phyloP scores from a whole-genome alignment of 2,797 vertebrate species.

The Tachyglossus aculeatus region DNA sequence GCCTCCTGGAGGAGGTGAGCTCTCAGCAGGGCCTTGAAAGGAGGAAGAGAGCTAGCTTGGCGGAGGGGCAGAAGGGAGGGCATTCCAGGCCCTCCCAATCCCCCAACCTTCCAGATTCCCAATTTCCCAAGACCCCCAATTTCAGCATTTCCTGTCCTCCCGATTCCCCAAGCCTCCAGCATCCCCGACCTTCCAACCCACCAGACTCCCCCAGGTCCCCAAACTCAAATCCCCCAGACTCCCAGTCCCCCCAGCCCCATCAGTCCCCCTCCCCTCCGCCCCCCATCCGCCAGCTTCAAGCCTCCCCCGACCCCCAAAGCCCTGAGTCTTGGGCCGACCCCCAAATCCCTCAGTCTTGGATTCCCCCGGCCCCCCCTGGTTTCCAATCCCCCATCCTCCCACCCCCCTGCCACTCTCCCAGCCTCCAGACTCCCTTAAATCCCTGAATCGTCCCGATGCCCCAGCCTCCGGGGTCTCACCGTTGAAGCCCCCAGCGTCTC shows the following conservation, averaged over 20 bases:
- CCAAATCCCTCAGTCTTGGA: neutral
- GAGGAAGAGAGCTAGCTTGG: too few species aligned
- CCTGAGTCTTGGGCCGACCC: neutral
- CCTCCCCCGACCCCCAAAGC: too few species aligned
- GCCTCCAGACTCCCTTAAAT: neutral
- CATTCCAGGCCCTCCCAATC: too few species aligned
- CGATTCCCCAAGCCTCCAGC: too few species aligned
- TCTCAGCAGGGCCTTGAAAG: too few species aligned
- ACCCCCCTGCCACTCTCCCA: neutral
- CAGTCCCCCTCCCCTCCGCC: neutral
- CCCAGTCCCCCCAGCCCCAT: neutral
- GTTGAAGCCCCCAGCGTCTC: slow-evolving; percentile 78
- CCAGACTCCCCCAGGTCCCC: neutral
- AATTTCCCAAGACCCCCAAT: neutral
- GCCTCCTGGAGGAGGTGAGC: too few species aligned
- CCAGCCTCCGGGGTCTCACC: slow-evolving; percentile 76
- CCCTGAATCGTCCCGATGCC: neutral
- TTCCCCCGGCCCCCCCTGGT: neutral
- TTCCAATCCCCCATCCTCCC: neutral
- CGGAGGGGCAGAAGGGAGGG: too few species aligned
- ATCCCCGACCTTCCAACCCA: neutral
- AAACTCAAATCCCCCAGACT: neutral
- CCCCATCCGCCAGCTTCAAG: too few species aligned
- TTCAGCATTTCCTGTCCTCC: too few species aligned
- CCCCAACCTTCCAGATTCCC: neutral